Conservation (phyloP, 2,888 invertebrate genomes). For the Drosophila vallismaia region DNA sequence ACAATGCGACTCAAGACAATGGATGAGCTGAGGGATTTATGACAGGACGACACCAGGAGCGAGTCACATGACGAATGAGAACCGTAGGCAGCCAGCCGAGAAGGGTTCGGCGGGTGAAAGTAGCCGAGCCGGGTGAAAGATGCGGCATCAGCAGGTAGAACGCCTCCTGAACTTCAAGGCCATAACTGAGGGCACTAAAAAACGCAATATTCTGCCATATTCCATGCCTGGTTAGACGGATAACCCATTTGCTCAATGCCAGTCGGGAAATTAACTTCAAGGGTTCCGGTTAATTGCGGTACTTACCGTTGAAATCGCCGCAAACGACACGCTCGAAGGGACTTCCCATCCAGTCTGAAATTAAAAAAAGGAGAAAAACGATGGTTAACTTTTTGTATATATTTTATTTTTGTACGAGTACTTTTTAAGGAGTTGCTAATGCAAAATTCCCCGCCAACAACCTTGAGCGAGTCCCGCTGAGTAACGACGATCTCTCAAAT, state of each 20-base stretch:
- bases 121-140: slow-evolving; percentile 16
- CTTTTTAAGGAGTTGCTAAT: slow-evolving; percentile 31
- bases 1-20: slow-evolving; percentile 41
- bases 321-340: slow-evolving; percentile 97
- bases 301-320: slow-evolving; percentile 95
- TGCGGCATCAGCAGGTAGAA: slow-evolving; percentile 54
- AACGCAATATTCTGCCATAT: slow-evolving; percentile 58
- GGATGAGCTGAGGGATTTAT: slow-evolving; percentile 53
- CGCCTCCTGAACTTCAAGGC: slow-evolving; percentile 51
- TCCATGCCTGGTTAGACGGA: slow-evolving; percentile 40
- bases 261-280: slow-evolving; percentile 51
- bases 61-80: slow-evolving; percentile 56
- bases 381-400: slow-evolving; percentile 12
- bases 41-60: slow-evolving; percentile 63
- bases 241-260: slow-evolving; percentile 75
- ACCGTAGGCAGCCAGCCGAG: slow-evolving; percentile 24
- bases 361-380: slow-evolving; percentile 13
- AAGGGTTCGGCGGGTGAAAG: slow-evolving; percentile 61
- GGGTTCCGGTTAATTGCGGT: slow-evolving; percentile 51
- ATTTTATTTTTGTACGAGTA: neutral
- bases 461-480: slow-evolving; percentile 48
- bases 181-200: slow-evolving; percentile 47
- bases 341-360: slow-evolving; percentile 96
- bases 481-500: slow-evolving; percentile 34
- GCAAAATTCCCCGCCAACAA: slow-evolving; percentile 32